Base-by-base conservation (phyloP, 1,140 invertebrate species). In the Neodiprion virginianus region DNA sequence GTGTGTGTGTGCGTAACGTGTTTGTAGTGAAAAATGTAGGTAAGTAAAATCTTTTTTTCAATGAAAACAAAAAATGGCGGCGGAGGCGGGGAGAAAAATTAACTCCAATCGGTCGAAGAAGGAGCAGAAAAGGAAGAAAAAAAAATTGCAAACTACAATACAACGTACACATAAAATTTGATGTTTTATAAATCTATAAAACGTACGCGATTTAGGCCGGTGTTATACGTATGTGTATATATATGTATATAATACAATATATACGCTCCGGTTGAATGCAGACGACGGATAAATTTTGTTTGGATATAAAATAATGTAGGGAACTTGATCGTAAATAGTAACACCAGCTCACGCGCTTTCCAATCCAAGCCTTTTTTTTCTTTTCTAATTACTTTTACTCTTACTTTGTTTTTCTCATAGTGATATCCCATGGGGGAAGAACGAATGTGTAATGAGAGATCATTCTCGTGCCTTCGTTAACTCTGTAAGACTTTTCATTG, bases 301-400 rank as follows among this genome's bases (percentile, higher is more conserved):
- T 73, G 79, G 73, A 79, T 72, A 81, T 77, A 53, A 40, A 72
- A 74, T 82, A 85, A 17, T 5, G 83, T 84, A 86, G 82, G 82
- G 82, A 87, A 84, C 82, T 85, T 84, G 82, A 83, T 80, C 72
- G 77, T 78, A 80, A 77, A 75, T 78, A 65, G 68, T 77, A 76
- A 73, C 67, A 77, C 76, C 80, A 78, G 75, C 78, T 73, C 69
- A 17, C 2, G 28, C 1, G 28, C 28, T 40, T 40, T 40, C 28
- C 28, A 40, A 40, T 3, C 28, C 28, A 1, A 3, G 28, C 28
- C 28, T 1, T 40, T 40, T 1, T 40, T 40, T 65, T 49, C 17
- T 4, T 69, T 69, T 69, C 5, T 7, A 69, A 3, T 14, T 21
- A 3, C 1, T 3, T 65, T 14, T 65, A 17, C 7, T 21, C 12